These are phyloP conservation scores for Sebastiscus tertius DNA, from an alignment of 2,797 vertebrate species.

Conservation along the genomic window DNA sequence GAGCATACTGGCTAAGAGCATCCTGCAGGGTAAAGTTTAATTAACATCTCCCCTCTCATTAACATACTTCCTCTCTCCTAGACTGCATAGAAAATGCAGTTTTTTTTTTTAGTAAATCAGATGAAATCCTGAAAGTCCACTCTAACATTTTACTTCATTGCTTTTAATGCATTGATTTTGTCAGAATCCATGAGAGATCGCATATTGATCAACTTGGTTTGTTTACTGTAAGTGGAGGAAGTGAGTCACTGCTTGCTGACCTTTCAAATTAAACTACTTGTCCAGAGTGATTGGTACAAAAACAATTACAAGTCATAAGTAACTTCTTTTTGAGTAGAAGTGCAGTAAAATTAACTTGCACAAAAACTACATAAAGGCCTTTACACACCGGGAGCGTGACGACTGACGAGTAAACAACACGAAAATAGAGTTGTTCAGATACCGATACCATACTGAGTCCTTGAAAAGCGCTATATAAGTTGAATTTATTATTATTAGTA, in stretches of 20 bases:
- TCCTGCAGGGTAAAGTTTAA: constrained; percentile 83
- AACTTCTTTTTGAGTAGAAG: background rate
- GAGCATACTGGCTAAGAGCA: constrained; percentile 75
- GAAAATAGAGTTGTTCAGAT: too few species aligned
- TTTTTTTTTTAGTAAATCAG: background rate
- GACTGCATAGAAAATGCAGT: background rate
- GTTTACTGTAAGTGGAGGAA: background rate
- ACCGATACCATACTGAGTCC: too few species aligned
- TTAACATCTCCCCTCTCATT: constrained; percentile 66
- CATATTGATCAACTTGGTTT: background rate
- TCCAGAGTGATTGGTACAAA: background rate
- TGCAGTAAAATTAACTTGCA: background rate
- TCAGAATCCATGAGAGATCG: background rate
- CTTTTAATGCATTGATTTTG: background rate
- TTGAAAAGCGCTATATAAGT: too few species aligned
- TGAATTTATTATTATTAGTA: too few species aligned
- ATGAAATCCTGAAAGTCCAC: background rate
- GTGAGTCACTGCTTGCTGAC: background rate
- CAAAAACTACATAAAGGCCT: background rate
- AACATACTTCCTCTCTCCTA: constrained; percentile 18
- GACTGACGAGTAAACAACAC: too few species aligned
- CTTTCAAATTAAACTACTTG: background rate
- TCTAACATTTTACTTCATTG: background rate
- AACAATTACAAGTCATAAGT: background rate
- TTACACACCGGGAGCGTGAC: too few species aligned